Conservation (phyloP, 1,140 invertebrate genomes). For the Drosophila miranda region DNA sequence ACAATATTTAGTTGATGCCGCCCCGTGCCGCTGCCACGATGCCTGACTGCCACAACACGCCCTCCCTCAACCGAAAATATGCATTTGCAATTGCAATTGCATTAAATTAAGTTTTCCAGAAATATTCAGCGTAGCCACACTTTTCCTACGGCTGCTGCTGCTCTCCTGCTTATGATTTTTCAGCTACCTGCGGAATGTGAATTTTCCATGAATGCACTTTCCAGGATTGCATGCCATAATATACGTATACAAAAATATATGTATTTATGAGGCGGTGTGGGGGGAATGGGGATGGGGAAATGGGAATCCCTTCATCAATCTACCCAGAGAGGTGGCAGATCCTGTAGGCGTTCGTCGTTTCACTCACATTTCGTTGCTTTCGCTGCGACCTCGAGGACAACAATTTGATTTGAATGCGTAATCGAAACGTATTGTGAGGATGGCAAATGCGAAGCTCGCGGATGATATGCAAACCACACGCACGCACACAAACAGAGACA, state of each 20-base stretch:
- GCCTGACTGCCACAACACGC: not conserved
- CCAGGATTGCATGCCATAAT: conserved; percentile 44
- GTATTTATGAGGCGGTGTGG: no score
- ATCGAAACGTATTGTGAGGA: conserved; percentile 73
- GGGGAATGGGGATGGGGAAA: not conserved
- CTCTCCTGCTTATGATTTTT: conserved; percentile 53
- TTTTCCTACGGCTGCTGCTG: conserved; percentile 2
- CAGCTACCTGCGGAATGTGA: conserved; percentile 43
- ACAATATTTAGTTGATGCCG: conserved; percentile 47
- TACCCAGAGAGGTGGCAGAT: conserved; percentile 1
- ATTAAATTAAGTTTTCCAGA: conserved; percentile 71
- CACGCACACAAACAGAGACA: conserved; percentile 20
- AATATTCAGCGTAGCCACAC: conserved; percentile 51
- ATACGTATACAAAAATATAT: no score
- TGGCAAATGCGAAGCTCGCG: conserved; percentile 14
- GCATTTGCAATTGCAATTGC: conserved; percentile 55
- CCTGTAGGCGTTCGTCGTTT: conserved; percentile 19
- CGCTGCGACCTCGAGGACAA: conserved; percentile 48
- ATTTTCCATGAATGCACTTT: conserved; percentile 73
- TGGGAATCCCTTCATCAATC: not conserved
- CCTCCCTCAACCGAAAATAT: conserved; percentile 33
- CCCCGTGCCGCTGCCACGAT: not conserved
- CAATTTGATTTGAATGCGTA: conserved; percentile 78
- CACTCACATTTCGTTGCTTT: conserved; percentile 27
- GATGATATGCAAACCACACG: conserved; percentile 47